Percentiles rank a stretch among this genome's conserved stretches.
Conservation (phyloP, 2,888 invertebrate genomes). For the Athetis lepigone region DNA sequence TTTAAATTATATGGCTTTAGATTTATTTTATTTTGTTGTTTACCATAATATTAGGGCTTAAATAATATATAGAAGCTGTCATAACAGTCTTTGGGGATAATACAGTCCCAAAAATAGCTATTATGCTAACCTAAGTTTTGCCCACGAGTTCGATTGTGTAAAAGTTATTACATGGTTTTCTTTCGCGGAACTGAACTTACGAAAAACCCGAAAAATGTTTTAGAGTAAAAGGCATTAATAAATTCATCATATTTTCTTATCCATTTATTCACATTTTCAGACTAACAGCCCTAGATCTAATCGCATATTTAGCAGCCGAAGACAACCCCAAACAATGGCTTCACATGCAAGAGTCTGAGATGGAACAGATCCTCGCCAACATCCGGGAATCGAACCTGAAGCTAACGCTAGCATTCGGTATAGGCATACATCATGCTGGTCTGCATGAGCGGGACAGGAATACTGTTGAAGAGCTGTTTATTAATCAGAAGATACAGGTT, state of each 20-base stretch:
- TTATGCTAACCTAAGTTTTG: no score
- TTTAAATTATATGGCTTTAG: neutral
- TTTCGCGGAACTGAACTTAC: no score
- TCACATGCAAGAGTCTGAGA: conserved; percentile 95
- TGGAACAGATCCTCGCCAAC: conserved; percentile 94
- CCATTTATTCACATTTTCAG: conserved; percentile 88
- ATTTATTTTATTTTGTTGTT: no score
- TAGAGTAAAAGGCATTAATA: no score
- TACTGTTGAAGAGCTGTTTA: conserved; percentile 97
- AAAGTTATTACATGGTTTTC: no score
- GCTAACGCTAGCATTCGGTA: conserved; percentile 98
- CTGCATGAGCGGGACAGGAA: conserved; percentile 97
- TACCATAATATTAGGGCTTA: no score
- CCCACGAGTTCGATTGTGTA: no score
- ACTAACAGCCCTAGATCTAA: conserved; percentile 98
- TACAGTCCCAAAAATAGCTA: no score
- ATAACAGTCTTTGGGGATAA: no score
- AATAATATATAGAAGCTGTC: no score
- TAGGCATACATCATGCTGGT: conserved; percentile 99
- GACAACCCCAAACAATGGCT: conserved; percentile 98
- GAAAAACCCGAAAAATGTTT: no score
- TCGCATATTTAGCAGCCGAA: conserved; percentile 97
- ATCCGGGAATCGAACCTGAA: conserved; percentile 97
- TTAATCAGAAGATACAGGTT: conserved; percentile 98
- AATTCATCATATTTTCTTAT: no score